Evolutionary conservation across 2,113 vertebrate species (phyloP), one percentile per base, ranked within the genome.

Genomic region (Phylloscopus trochilus): DNA sequence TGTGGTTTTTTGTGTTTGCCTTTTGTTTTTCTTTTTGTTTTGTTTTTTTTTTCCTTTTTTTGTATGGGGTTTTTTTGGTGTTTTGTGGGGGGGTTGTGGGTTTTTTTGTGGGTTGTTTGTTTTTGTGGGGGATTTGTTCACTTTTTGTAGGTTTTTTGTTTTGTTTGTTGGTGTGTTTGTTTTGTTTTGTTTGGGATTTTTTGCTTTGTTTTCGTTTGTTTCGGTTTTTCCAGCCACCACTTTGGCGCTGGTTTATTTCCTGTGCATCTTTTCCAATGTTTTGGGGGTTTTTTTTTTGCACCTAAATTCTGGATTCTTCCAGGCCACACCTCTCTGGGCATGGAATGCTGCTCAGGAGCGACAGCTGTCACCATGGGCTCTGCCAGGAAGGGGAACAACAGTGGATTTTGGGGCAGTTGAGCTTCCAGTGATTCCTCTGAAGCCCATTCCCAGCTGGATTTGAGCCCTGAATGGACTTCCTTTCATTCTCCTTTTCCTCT

Each of bases 271-370:
- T 22, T 7, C 39, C 35, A 56, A 27, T 4, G 8, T 85, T 80
- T 15, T 41, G 39, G 39, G 39, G 39, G n/a, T n/a, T 41, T 41
- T 41, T 82, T 81, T 58, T 82, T 59, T 11, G n/a, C 67, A 49
- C 73, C 43, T 76, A 37, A 95, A 78, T 86, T 30, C 20, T 53
- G 77, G 74, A 78, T 96, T 92, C 51, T 94, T 93, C 81, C 55
- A 70, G 91, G 53, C 76, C 18, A 15, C 46, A 8, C 35, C 77
- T 89, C 80, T 51, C 88, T 52, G 78, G 88, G 75, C 24, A 18
- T 44, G 60, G 78, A 73, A 80, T 5, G 17, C 43, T 75, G 22
- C 41, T 55, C 90, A 9, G 70, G 43, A 90, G 11, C 21, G 44
- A 7, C 31, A 95, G 80, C 70, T 83, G 83, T 43, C 88, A 63